Evolutionary conservation across 92 coral and sea anemone genomes (phyloP), one percentile per base, ranked within the genome.

Genomic region (Actinostola sp.): DNA sequence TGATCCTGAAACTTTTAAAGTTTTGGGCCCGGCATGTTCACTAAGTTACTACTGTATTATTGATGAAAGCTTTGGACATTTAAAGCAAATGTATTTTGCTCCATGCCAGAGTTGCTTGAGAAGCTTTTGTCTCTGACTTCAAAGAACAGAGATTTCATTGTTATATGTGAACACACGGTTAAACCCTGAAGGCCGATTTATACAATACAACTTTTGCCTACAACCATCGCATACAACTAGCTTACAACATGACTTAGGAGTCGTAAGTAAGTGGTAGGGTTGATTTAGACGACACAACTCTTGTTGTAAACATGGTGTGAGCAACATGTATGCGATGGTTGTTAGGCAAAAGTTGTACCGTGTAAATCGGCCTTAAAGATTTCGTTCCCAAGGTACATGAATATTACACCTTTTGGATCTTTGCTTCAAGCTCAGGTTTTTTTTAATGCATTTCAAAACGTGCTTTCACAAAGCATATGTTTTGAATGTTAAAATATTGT

Each of bases 401-500:
- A n/a, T 2, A 16, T 32, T 51, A 2, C 30, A 26, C 29, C 17
- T n/a, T 55, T 31, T 42, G 44, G 36, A 8, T 42, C 51, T 65
- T 67, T 46, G 61, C 72, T 68, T 51, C 21, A 57, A 57, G 63
- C 63, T 57, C n/a, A 27, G 36, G 25, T 24, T 50, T 45, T 65
- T 27, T 41, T 16, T 44, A 51, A 52, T 50, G 59, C 46, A 50
- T 25, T 56, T 17, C 62, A 49, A 44, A 68, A 27, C 13, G 30
- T 68, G 74, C 74, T 68, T 68, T 68, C 32, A 68, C 74, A 68
- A 68, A 68, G 74, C 26, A 48, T 14, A 24, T 61, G 43, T 17
- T 51, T 57, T 57, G 63, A 4, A 27, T 57, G 63, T 30, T 30
- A 10, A 57, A 13, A 14, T 57, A 57, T 57, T 53, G 27, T 53